Conservation (phyloP, 2,113 vertebrate genomes). For the Larimichthys crocea region DNA sequence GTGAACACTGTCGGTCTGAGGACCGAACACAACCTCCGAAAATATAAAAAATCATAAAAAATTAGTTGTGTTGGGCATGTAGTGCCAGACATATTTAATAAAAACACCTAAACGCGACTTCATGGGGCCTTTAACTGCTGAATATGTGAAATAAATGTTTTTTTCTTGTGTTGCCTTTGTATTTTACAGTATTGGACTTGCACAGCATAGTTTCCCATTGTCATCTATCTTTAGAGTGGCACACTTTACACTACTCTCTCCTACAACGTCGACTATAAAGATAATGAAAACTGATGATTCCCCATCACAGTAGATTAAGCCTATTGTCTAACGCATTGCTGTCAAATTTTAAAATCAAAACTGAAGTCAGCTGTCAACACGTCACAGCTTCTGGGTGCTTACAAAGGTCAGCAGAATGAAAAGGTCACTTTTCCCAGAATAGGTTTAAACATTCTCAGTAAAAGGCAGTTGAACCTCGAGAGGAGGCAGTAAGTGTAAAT, state of each 20-base stretch:
- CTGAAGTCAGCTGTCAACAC: constrained; percentile 39
- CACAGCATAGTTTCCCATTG: neutral
- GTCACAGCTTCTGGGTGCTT: constrained; percentile 24
- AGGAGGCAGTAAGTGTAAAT: neutral
- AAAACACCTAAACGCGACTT: no score
- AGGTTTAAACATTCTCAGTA: neutral
- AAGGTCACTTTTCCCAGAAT: constrained; percentile 48
- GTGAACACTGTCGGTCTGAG: no score
- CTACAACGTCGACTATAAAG: neutral
- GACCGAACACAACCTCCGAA: no score
- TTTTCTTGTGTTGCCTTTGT: neutral
- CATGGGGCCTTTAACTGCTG: neutral
- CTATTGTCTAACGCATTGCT: neutral
- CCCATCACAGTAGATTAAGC: constrained; percentile 4
- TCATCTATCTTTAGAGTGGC: constrained; percentile 1
- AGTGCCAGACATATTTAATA: no score
- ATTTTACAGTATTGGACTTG: neutral
- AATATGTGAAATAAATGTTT: neutral
- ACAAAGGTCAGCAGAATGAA: constrained; percentile 41
- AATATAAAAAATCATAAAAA: no score
- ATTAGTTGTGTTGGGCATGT: no score
- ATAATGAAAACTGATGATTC: constrained; percentile 37
- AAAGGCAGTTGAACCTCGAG: constrained; percentile 18
- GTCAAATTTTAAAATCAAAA: constrained; percentile 48
- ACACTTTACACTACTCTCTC: neutral